Base-by-base conservation (phyloP, 2,797 vertebrate genomes). In the Cyprinella venusta region DNA sequence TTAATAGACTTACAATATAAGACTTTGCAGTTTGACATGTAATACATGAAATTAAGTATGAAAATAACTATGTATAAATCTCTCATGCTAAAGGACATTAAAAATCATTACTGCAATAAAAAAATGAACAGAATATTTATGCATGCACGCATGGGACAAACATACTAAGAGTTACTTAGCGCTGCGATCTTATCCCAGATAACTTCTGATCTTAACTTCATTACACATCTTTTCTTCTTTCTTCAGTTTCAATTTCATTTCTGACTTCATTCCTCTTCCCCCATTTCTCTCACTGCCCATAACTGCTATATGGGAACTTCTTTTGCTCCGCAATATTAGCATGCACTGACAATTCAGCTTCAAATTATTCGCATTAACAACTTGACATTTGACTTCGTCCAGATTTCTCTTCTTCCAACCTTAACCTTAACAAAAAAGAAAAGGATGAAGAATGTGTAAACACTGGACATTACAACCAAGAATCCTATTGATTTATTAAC, bases 361-460 rank as follows among this genome's bases (percentile, higher is more conserved):
- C 96, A 97, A 95, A 96, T 96, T 97, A 97, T 95, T 95, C 94
- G 96, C 94, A 98, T 95, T 96, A 96, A 95, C 96, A 97, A 98
- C 96, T 96, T 96, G 96, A 96, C 96, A 97, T 96, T 96, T 96
- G 96, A 96, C 96, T 96, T 98, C 97, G 97, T 98, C 97, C 94
- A 96, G 94, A 96, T 97, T 97, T 96, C 96, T 96, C 97, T 96
- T 98, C 96, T 97, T 98, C 96, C 97, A 97, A 95, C 94, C 95
- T 96, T 97, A 97, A 98, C 97, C 96, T 99, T 98, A 95, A 97
- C 97, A 97, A 96, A 98, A 97, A 98, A 96, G 96, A 99, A 96
- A 96, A 97, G 97, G 96, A 96, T 98, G 96, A 97, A 98, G 96
- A 98, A 96, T 97, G 96, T 87, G 76, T 79, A 94, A 96, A 94